Evolutionary conservation across 2,113 vertebrate genomes (phyloP), one percentile per base, ranked within the genome.

Genomic region (Willisornis vidua): DNA sequence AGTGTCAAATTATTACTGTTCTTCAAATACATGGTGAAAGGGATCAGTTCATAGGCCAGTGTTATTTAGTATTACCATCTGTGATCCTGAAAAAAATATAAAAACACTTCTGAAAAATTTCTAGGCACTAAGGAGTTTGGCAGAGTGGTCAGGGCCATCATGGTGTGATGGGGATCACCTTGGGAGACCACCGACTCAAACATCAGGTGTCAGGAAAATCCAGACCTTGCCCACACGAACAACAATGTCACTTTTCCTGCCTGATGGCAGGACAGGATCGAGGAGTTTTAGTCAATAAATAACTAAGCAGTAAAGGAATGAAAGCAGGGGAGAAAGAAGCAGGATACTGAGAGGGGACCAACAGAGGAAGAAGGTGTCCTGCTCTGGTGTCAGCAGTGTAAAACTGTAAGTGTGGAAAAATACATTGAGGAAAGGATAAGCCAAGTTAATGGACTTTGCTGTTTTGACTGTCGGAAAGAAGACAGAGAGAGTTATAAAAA

Each of bases 171-270:
- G 49, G 37, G 28, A 65, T 52, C 52, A 14, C 33, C 45, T 9
- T 15, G 31, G 41, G 58, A 78, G 24, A 4, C 37, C 14, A 18
- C 28, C 4, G 29, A 55, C 58, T 59, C 67, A 26, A 59, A 51
- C 1, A 3, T 4, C 29, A 41, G 4, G 5, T 1, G 24, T 2
- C 5, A 39, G 55, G 48, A 52, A 23, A 55, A 39, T 7, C 14
- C 20, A 80, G 52, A 54, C 28, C 23, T 19, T 54, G 39, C 1
- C 24, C 46, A 22, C 18, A 35, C 0, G 1, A 57, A 33, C 9
- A 39, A 66, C 61, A 28, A 26, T 14, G 41, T 23, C 2, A 1
- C 24, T 39, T 31, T 37, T 33, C 48, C 57, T 41, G 18, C 49
- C 15, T 41, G 28, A 49, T 41, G 26, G 17, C 49, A 72, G 46